phyloP scores from a whole-genome alignment of 2,888 invertebrate genomes.

The Neoitamus cyanurus region DNA sequence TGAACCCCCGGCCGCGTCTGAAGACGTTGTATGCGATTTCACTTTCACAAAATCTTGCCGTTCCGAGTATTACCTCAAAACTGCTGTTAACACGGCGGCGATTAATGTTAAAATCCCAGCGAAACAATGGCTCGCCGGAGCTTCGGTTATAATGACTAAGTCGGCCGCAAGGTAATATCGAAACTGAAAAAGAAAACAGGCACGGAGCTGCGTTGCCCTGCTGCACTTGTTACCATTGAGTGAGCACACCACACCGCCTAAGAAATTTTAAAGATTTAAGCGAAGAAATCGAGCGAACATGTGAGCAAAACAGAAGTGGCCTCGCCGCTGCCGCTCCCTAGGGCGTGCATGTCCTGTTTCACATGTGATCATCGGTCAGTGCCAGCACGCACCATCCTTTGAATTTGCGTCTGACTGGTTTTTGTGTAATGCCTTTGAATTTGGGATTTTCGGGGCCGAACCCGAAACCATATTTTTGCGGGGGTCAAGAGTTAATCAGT shows the following conservation, averaged over 20 bases:
- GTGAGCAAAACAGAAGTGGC: neutral
- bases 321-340: neutral
- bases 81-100: neutral
- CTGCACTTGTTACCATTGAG: conserved; percentile 26
- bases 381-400: neutral
- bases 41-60: conserved; percentile 30
- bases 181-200: conserved; percentile 6
- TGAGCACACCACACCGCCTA: conserved; percentile 13
- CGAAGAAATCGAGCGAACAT: neutral
- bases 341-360: neutral
- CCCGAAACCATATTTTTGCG: neutral
- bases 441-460: neutral
- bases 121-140: neutral
- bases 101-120: conserved; percentile 22
- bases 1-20: neutral
- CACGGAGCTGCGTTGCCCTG: conserved; percentile 1
- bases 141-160: conserved; percentile 11
- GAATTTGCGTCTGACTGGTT: neutral
- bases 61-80: neutral
- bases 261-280: conserved; percentile 3
- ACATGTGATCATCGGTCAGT: neutral
- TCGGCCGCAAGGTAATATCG: conserved; percentile 5
- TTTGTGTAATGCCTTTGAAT: neutral
- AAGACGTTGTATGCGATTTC: neutral
- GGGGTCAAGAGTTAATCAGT: conserved; percentile 1